These are phyloP conservation scores for Merluccius polli DNA, from an alignment of 2,797 vertebrate species.

Conservation along the genomic window DNA sequence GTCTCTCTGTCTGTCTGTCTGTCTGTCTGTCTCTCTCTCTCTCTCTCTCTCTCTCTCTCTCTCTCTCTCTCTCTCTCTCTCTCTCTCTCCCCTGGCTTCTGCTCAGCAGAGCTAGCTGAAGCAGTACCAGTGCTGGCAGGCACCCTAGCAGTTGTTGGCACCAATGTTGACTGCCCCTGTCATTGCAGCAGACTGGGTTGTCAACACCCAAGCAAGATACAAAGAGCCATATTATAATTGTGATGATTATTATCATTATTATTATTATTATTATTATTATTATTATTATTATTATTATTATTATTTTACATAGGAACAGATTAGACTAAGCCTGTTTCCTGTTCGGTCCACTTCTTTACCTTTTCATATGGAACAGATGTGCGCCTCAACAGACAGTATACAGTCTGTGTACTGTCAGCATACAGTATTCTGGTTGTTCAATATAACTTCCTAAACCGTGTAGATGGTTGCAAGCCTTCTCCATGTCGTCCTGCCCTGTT, in stretches of 20 bases:
- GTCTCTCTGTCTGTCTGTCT: not conserved
- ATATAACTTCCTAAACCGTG: not conserved
- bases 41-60: not conserved
- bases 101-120: slow-evolving; percentile 29
- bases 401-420: not conserved
- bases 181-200: slow-evolving; percentile 62
- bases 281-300: not conserved
- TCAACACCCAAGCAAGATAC: slow-evolving; percentile 54
- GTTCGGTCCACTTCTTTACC: not conserved
- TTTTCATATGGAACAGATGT: not conserved
- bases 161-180: slow-evolving; percentile 59
- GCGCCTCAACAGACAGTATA: not conserved
- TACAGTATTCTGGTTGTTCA: not conserved
- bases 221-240: slow-evolving; percentile 59
- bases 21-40: too few species aligned
- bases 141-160: slow-evolving; percentile 66
- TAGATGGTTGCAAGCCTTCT: too few species aligned
- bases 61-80: not conserved
- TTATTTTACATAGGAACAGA: not conserved
- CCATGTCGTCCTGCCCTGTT: not conserved
- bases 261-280: slow-evolving; percentile 42
- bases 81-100: not conserved
- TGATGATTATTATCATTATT: slow-evolving; percentile 6
- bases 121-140: slow-evolving; percentile 33
- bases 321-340: not conserved